phyloP scores from a whole-genome alignment of 1,140 invertebrate genomes.

The Helicoverpa zea region DNA sequence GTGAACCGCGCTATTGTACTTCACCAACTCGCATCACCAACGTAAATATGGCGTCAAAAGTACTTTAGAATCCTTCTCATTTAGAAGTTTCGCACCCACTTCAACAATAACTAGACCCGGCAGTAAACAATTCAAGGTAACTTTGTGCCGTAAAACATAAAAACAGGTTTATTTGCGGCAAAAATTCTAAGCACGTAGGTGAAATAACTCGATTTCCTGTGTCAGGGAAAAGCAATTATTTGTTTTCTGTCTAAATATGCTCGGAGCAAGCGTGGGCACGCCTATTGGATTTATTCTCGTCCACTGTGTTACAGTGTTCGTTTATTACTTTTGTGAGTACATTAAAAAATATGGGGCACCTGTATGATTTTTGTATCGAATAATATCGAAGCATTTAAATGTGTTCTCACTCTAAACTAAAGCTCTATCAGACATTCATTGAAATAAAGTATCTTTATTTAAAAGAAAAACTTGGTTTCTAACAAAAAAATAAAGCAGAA shows the following conservation, averaged over 20 bases:
- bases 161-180: slow-evolving; percentile 8
- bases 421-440: too few relatives aligned
- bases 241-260: slow-evolving; percentile 52
- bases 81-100: slow-evolving; percentile 55
- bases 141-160: slow-evolving; percentile 37
- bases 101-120: slow-evolving; percentile 20
- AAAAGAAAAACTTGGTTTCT: too few relatives aligned
- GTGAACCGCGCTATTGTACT: not conserved
- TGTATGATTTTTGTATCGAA: too few relatives aligned
- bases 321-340: slow-evolving; percentile 42
- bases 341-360: slow-evolving; percentile 1
- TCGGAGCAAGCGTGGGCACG: not conserved
- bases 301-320: slow-evolving; percentile 40
- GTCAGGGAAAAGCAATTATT: slow-evolving; percentile 56
- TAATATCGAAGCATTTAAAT: not conserved
- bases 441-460: too few relatives aligned
- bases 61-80: slow-evolving; percentile 52
- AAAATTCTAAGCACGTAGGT: slow-evolving; percentile 53
- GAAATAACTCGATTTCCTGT: slow-evolving; percentile 53
- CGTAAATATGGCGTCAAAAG: slow-evolving; percentile 44
- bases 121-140: slow-evolving; percentile 41
- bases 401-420: not conserved
- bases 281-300: slow-evolving; percentile 45
- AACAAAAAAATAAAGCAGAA: too few relatives aligned
- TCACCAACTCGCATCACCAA: slow-evolving; percentile 34